A percentile compares a stretch with the other conserved stretches of the same genome.
Evolutionary conservation across 2,113 vertebrate genomes (phyloP).

Genomic region (Porphyrio hochstetteri): DNA sequence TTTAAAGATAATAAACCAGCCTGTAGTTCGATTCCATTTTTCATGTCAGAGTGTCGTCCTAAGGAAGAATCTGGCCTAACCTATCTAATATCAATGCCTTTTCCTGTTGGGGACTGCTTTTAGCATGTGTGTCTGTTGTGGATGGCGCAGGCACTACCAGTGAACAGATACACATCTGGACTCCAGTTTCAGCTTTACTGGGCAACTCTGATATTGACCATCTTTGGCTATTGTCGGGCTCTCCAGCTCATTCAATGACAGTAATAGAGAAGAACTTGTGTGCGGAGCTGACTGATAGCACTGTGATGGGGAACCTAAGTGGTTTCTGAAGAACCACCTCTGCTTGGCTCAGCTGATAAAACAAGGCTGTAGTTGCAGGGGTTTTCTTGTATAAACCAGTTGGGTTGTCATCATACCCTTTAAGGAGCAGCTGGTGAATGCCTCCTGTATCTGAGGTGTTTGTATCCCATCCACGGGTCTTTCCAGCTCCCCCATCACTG

Average conservation of each 20-base stretch:
- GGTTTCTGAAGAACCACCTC: not conserved
- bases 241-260: not conserved
- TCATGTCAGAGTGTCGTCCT: not conserved
- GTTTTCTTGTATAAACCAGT: not conserved
- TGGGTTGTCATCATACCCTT: not conserved
- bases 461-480: not conserved
- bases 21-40: not conserved
- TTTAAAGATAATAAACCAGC: not conserved
- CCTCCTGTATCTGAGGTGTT: not conserved
- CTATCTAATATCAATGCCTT: not conserved
- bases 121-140: rapidly evolving
- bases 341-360: not conserved
- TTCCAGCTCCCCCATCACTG: not conserved
- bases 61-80: not conserved
- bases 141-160: not conserved
- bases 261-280: not conserved
- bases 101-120: not conserved
- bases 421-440: not conserved
- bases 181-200: not conserved
- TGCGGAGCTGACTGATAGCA: not conserved
- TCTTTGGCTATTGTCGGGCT: not conserved
- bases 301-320: not conserved
- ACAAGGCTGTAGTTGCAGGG: not conserved
- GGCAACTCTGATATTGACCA: rapidly evolving
- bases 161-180: not conserved